Base-by-base conservation (phyloP, 2,888 invertebrate genomes). In the Loripinus fragilis region DNA sequence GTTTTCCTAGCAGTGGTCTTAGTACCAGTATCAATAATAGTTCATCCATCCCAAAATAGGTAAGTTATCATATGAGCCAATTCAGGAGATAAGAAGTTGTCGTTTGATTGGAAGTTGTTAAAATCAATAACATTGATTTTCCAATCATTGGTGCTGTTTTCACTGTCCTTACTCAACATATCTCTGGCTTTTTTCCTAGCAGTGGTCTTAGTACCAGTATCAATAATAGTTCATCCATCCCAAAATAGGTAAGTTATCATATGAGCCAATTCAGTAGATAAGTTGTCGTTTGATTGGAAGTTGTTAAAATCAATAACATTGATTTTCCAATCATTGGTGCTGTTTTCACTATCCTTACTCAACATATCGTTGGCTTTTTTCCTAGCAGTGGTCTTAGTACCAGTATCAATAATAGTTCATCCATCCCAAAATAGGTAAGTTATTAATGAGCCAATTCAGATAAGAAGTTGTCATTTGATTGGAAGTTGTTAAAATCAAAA, bases 141-240 rank as follows among this genome's bases (percentile, higher is more conserved):
- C 91, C 94, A 97, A 79, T 96, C 96, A 0, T 96, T 97, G 0
- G 94, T 96, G 0, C 94, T 98, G 73, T 95, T 97, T 87, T 96
- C 97, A 30, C 95, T 97, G n/a, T 96, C 97, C 0, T 96, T 98
- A 95, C 96, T 97, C 81, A 98, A 98, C 94, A 97, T 98, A 91
- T 96, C 98, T 0, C 94, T 98, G 80, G 97, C 97, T 0, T 95
- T 98, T 86, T 94, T 96, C 73, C 93, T 96, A 41, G 96, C 96
- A 0, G 94, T 95, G 0, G 85, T 96, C 2, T 96, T 96, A 87
- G 96, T 96, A 12, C 98, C 98, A 0, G 92, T 97, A 12, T 87
- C 91, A n/a, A 76, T 90, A 20, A 71, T 91, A 30, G 87, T 90
- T 45, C 75, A 86, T 55, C 92, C 93, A 2, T 82, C 88, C 23